A percentile compares a stretch with the other conserved stretches of the same genome.
phyloP scores from a whole-genome alignment of 2,113 vertebrate genomes.

The Caretta caretta region DNA sequence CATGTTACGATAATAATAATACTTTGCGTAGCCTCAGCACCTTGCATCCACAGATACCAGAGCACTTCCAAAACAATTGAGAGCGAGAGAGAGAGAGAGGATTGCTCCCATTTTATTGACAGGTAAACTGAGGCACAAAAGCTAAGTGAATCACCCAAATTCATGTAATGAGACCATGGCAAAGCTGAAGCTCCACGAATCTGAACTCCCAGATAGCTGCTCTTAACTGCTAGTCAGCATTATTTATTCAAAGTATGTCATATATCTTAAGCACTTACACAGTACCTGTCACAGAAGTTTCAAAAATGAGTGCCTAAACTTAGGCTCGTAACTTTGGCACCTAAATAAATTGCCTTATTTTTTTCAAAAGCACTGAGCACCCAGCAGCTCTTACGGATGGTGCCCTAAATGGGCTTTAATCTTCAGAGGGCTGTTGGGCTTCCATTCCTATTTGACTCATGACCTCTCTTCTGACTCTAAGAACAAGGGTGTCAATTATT shows the following conservation, averaged over 20 bases:
- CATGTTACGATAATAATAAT: background rate
- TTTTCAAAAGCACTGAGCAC: background rate
- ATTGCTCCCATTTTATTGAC: background rate
- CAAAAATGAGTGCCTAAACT: background rate
- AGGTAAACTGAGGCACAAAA: background rate
- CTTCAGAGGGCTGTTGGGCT: background rate
- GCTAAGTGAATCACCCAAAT: background rate
- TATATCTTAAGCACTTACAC: background rate
- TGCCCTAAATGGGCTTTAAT: background rate
- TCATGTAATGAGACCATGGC: background rate
- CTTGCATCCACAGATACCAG: background rate
- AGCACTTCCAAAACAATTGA: background rate
- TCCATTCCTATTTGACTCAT: background rate
- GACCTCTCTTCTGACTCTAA: background rate
- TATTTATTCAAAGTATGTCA: background rate
- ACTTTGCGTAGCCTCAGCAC: background rate
- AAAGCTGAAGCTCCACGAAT: background rate
- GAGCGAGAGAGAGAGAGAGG: too few relatives aligned
- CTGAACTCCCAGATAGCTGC: background rate
- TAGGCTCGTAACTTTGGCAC: background rate
- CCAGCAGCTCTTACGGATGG: background rate
- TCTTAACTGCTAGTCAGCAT: background rate
- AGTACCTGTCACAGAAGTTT: background rate
- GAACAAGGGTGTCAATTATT: background rate
- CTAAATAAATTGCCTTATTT: background rate